A percentile compares a stretch with the other conserved stretches of the same genome.
phyloP scores from a whole-genome alignment of 2,113 vertebrate genomes.

The Ctenomys sociabilis region DNA sequence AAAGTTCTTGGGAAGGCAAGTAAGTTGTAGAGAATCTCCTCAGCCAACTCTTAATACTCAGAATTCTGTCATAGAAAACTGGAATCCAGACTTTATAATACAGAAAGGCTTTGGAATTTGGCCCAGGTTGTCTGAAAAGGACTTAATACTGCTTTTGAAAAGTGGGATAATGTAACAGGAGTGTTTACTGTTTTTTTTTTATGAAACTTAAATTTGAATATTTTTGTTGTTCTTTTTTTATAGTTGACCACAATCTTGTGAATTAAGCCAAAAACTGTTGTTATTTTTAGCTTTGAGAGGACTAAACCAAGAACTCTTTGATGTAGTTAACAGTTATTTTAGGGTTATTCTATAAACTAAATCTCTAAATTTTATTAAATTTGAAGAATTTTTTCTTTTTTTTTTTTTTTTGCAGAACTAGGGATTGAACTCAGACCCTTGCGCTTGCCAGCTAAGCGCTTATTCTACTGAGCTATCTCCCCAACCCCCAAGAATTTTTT shows the following conservation, averaged over 20 bases:
- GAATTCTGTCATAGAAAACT: conserved; percentile 27
- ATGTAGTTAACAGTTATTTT: background rate
- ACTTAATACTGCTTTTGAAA: background rate
- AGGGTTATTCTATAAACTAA: background rate
- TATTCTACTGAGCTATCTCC: no score
- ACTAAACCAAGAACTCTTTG: background rate
- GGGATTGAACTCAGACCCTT: no score
- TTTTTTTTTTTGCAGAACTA: no score
- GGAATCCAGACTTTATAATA: background rate
- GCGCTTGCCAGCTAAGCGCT: no score
- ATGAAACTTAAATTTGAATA: conserved; percentile 26
- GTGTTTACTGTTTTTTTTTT: conserved; percentile 2
- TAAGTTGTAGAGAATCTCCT: conserved; percentile 35
- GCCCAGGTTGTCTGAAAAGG: background rate
- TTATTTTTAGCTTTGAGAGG: conserved; percentile 40
- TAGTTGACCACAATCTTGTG: background rate
- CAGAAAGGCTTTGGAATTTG: conserved; percentile 18
- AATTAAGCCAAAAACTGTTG: background rate
- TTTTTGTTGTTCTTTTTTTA: conserved; percentile 11
- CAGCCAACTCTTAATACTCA: background rate
- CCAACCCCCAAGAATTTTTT: background rate
- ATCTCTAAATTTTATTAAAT: conserved; percentile 34
- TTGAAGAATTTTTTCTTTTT: background rate
- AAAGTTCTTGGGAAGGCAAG: background rate
- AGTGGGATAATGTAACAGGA: background rate